phyloP scores from a whole-genome alignment of 2,888 invertebrate species.

The Eupithecia tripunctaria region DNA sequence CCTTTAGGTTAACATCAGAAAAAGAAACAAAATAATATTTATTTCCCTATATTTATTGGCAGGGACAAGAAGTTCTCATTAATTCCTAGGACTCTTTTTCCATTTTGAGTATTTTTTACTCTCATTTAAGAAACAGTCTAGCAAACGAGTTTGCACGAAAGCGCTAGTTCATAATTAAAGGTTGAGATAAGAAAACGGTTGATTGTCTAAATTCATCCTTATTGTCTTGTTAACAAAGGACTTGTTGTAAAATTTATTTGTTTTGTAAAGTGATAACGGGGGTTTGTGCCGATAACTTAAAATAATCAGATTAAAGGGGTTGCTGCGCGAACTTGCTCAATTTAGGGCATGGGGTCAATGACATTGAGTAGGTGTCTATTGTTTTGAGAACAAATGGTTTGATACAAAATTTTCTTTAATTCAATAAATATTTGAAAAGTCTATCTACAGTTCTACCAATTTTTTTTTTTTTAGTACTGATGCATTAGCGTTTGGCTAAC shows the following conservation, averaged over 20 bases:
- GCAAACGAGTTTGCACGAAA: not conserved
- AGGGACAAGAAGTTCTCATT: no score
- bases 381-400: not conserved
- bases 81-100: no score
- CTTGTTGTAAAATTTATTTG: constrained; percentile 1
- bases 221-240: not conserved
- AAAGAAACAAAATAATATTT: no score
- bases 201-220: not conserved
- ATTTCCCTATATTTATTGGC: no score
- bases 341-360: not conserved
- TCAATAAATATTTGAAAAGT: no score
- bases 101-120: not conserved
- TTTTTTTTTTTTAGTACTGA: no score
- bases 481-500: no score
- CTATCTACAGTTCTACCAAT: no score
- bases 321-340: not conserved
- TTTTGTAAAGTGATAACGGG: not conserved
- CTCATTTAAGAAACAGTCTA: not conserved
- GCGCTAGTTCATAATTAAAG: not conserved
- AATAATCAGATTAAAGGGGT: not conserved
- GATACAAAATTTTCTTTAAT: not conserved
- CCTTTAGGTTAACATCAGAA: no score
- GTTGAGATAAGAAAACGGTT: not conserved
- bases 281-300: not conserved
- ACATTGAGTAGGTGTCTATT: not conserved